A percentile compares a stretch with the other conserved stretches of the same genome.
Conservation (phyloP, 92 coral and sea anemone genomes). For the Siderastrea radians region DNA sequence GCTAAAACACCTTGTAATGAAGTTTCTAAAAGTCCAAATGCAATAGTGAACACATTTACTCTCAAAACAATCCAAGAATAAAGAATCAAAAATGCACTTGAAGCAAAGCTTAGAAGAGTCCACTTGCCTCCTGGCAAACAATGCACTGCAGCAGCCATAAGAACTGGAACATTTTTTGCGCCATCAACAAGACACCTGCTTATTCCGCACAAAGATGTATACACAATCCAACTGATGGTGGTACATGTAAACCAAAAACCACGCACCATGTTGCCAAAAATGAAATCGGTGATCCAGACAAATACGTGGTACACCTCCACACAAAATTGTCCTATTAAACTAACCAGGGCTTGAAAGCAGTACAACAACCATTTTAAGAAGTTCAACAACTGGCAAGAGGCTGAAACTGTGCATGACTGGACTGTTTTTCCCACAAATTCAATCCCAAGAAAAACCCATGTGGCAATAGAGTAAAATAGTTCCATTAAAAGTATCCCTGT, state of each 20-base stretch:
- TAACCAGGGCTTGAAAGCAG: not conserved
- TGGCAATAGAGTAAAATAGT: conserved; percentile 12
- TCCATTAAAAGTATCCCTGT: conserved; percentile 63
- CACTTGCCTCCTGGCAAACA: conserved; percentile 56
- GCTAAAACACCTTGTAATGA: conserved; percentile 52
- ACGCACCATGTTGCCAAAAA: conserved; percentile 4
- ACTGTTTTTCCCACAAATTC: conserved; percentile 42
- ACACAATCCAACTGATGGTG: conserved; percentile 20
- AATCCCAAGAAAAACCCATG: conserved; percentile 34
- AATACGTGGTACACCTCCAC: not conserved
- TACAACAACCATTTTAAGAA: not conserved
- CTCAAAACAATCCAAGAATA: conserved; percentile 56
- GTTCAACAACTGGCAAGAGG: not conserved
- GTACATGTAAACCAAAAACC: conserved; percentile 22
- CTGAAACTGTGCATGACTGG: conserved; percentile 9
- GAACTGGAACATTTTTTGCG: conserved; percentile 10
- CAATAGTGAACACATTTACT: conserved; percentile 58
- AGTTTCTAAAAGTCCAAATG: conserved; percentile 67
- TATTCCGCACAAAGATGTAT: conserved; percentile 5
- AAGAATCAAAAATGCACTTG: conserved; percentile 22
- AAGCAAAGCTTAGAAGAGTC: conserved; percentile 60
- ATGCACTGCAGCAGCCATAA: conserved; percentile 1
- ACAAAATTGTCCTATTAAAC: not conserved
- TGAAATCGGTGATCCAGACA: conserved; percentile 13
- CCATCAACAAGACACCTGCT: not conserved